Evolutionary conservation across 2,888 invertebrate species (phyloP), one percentile per base, ranked within the genome.

Genomic region (Antheraea yamamai): DNA sequence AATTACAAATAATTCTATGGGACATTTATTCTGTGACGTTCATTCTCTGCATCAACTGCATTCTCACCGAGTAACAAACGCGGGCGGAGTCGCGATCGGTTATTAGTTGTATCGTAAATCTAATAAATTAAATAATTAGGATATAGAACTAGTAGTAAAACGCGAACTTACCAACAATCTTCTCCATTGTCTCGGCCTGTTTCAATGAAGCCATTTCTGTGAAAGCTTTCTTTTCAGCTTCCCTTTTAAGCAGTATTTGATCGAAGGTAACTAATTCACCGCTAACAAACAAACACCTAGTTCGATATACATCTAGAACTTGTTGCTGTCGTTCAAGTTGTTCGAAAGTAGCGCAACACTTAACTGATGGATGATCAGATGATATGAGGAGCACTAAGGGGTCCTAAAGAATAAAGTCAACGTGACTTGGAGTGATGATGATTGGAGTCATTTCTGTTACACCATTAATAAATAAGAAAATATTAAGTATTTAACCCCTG

Each of bases 331-430:
- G 92, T 30, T 91, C 91, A 4, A 96, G 81, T 81, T 95, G 92
- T 6, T 89, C 89, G 77, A 95, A 95, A 74, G 90, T 95, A 6
- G 95, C 85, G 81, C 96, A 96, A 79, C 96, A 95, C 74, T 91
- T 92, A 3, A 96, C 91, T 1, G 93, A 89, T 0, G 96, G 96
- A 80, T 95, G 95, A 78, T 92, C 93, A 0, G 94, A 92, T 2
- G 95, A 92, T 81, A 95, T 95, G 0, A 96, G 85, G 4, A 92
- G 84, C 2, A 95, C 95, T 72, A 96, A 81, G 0, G 96, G 95
- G 82, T 96, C 96, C 95, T 96, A 81, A 7, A 61, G 10, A 39
- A n/a, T 16, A 30, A 26, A 66, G 26, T 30, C 1, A 66, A 26
- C 16, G 14, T n/a, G 72, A 61, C 8, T 61, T 61, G 61, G n/a